phyloP scores from a whole-genome alignment of 2,797 vertebrate species.

The Acestrorhynchus altus region DNA sequence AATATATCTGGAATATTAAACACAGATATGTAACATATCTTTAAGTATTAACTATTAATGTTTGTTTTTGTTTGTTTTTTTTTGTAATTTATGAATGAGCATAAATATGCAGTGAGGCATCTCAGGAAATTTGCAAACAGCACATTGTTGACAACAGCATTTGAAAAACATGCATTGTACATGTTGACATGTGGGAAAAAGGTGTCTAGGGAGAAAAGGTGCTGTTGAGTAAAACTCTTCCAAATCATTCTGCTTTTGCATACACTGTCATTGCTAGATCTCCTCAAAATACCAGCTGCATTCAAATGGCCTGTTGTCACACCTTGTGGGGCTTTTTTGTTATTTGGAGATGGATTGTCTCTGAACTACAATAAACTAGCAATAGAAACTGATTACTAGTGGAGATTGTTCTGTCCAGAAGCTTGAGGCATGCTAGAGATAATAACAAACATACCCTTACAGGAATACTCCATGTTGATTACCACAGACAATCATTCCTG shows the following conservation, averaged over 20 bases:
- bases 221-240: background rate
- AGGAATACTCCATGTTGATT: background rate
- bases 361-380: background rate
- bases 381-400: background rate
- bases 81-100: no score
- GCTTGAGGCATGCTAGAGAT: background rate
- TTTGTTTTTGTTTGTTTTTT: no score
- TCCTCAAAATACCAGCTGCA: background rate
- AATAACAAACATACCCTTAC: background rate
- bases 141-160: background rate
- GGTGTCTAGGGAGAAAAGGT: background rate
- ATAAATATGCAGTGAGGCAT: no score
- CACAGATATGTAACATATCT: no score
- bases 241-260: background rate
- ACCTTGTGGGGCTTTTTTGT: background rate
- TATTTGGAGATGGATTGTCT: background rate
- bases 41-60: no score
- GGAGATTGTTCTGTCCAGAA: slow-evolving; percentile 3
- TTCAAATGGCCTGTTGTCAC: background rate
- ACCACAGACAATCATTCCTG: background rate
- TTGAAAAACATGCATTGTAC: background rate
- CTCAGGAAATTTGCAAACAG: no score
- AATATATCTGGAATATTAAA: no score
- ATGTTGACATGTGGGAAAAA: background rate
- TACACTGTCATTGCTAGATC: background rate